A percentile compares a stretch with the other conserved stretches of the same genome.
These are phyloP conservation scores for Ceratina japonica DNA, from an alignment of 1,140 invertebrate genomes.

Conservation along the genomic window DNA sequence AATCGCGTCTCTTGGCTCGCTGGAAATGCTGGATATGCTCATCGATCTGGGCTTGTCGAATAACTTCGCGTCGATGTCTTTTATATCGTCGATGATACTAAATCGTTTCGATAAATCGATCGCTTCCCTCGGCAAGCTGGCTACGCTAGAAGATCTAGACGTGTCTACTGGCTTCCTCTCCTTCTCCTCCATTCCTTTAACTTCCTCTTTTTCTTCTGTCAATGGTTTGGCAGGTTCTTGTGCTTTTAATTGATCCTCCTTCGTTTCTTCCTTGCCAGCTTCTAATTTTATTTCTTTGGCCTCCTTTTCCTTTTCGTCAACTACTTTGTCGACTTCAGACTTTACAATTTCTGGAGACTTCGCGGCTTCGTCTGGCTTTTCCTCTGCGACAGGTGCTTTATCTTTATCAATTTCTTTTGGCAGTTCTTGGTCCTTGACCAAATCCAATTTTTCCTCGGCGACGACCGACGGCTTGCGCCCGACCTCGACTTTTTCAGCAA, in stretches of 20 bases:
- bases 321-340: too few relatives aligned
- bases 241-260: too few relatives aligned
- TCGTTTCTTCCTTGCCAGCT: too few relatives aligned
- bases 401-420: constrained; percentile 10
- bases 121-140: background rate
- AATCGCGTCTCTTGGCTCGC: constrained; percentile 15
- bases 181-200: background rate
- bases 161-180: constrained; percentile 3
- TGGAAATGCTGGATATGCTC: constrained; percentile 8
- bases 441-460: constrained; percentile 10
- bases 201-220: constrained; percentile 9
- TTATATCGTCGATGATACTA: constrained; percentile 29
- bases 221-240: too few relatives aligned
- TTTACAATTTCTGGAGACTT: too few relatives aligned
- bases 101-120: background rate
- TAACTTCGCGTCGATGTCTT: background rate
- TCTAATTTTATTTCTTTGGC: too few relatives aligned
- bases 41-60: constrained; percentile 26
- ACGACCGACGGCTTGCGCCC: constrained; percentile 16
- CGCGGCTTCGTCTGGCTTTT: too few relatives aligned
- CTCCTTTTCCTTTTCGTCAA: too few relatives aligned
- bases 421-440: too few relatives aligned
- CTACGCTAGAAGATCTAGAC: constrained; percentile 22
- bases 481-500: background rate
- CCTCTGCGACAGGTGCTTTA: constrained; percentile 13